Percentiles rank a stretch among this genome's conserved stretches.
Conservation (phyloP, 2,797 vertebrate species). For the Furcifer pardalis region DNA sequence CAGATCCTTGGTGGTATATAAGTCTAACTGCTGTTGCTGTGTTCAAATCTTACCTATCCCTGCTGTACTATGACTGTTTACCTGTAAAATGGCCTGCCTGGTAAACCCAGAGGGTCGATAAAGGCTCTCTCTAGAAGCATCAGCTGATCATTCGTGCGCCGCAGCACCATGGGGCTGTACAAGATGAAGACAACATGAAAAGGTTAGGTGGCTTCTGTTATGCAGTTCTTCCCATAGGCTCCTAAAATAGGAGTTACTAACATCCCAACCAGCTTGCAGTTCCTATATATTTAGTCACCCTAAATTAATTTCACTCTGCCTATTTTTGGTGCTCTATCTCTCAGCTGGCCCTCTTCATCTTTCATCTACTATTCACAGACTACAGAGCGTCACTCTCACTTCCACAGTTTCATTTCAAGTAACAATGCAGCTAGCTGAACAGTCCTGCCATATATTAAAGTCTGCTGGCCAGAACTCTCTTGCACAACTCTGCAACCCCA, state of each 20-base stretch:
- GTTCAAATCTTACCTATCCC: too few relatives aligned
- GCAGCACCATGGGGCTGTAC: constrained; percentile 82
- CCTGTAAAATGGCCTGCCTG: constrained; percentile 94
- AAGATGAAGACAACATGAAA: constrained; percentile 28
- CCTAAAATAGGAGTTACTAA: neutral
- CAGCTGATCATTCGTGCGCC: constrained; percentile 89
- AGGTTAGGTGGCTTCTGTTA: neutral
- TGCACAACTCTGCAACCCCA: too few relatives aligned
- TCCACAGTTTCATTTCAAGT: neutral
- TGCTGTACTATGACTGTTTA: constrained; percentile 55
- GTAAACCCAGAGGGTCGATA: constrained; percentile 91
- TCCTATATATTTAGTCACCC: neutral
- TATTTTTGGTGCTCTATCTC: neutral
- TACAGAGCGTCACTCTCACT: neutral
- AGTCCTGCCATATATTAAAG: too few relatives aligned
- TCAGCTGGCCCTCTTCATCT: neutral
- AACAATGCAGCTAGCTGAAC: neutral
- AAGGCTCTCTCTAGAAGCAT: constrained; percentile 95
- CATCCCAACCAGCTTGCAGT: neutral
- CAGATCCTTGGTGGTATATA: too few relatives aligned
- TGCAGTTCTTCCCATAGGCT: neutral
- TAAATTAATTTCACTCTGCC: too few relatives aligned
- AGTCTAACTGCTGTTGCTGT: too few relatives aligned
- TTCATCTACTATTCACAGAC: neutral
- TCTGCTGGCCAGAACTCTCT: too few relatives aligned